Base-by-base conservation (phyloP, 1,140 invertebrate genomes). In the Drosophila navojoa region DNA sequence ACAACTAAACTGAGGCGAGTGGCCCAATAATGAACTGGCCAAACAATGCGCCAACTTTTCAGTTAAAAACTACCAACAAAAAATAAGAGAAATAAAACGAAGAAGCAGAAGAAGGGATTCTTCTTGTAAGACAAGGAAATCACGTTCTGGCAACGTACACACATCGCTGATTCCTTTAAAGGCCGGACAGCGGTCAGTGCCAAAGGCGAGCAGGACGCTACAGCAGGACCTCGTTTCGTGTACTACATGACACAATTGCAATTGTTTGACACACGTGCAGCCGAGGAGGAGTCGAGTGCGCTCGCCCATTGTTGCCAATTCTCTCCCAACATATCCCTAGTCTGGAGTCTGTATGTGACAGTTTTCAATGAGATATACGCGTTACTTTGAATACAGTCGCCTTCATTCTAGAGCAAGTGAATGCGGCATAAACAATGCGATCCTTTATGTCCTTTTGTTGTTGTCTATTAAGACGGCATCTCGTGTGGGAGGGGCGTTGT, bases 251-350 rank as follows among this genome's bases (percentile, higher is more conserved):
- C 64, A 86, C 81, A 86, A 86, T 86, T 86, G 82, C 82, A 87
- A 86, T 86, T 87, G 82, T 87, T 67, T 45, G 40, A 87, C 82
- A 84, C 82, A 87, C 84, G 82, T 87, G 84, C 76, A 86, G 67
- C 53, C 38, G 11, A 74, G 47, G 11, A 74, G 47, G 53, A 77
- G 79, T 84, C 73, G 79, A 82, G 84, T 77, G 63, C 45, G 16
- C 19, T 42, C 68, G 50, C 75, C 75, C 76, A 77, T 87, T 87
- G 81, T 47, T 63, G 9, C 47, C 25, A 72, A 16, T 47, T 38
- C 49, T 68, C 68, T 59, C 55, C 11, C 10, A 29, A 42, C 35
- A 27, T 29, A 58, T 62, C 6, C 22, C 13, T 16, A 59, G 19
- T 40, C 19, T 55, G 13, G 13, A 76, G 59, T 63, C 29, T 52